These are phyloP conservation scores for Orientallactaga sibirica DNA, from an alignment of 2,797 vertebrate species.

Conservation along the genomic window DNA sequence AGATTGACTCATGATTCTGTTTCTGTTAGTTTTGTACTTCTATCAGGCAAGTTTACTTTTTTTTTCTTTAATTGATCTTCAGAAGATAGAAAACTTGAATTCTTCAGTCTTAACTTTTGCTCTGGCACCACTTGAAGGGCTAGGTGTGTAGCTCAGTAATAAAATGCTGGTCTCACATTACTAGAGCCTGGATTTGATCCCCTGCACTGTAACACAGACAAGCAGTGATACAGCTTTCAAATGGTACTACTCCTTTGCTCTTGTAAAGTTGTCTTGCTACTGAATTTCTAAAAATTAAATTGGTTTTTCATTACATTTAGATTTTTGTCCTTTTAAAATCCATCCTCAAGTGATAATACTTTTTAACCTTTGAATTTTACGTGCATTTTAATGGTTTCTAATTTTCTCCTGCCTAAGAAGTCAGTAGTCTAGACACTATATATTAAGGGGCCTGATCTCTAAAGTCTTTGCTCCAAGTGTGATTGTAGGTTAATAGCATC, in stretches of 20 bases:
- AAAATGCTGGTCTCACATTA: not conserved
- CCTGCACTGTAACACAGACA: not conserved
- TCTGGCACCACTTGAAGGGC: not conserved
- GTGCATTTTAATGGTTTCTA: constrained; percentile 50
- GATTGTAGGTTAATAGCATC: not conserved
- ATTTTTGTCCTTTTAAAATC: constrained; percentile 50
- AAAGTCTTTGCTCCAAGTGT: not conserved
- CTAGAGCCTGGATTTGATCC: not conserved
- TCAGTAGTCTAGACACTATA: constrained; percentile 41
- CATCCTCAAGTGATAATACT: constrained; percentile 40
- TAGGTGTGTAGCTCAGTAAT: not conserved
- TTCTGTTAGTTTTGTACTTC: constrained; percentile 52
- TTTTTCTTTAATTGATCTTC: constrained; percentile 20
- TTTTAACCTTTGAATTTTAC: constrained; percentile 64
- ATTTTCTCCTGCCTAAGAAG: constrained; percentile 28
- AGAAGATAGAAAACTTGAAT: constrained; percentile 48
- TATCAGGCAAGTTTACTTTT: constrained; percentile 20
- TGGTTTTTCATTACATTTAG: constrained; percentile 26
- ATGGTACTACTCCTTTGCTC: not conserved
- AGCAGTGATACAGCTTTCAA: not conserved
- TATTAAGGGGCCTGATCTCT: constrained; percentile 17
- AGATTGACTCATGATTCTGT: constrained; percentile 38
- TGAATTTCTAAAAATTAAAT: constrained; percentile 52
- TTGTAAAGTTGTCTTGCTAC: constrained; percentile 19
- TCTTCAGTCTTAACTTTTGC: not conserved